phyloP scores from a whole-genome alignment of 53 echinoderm and acorn worm species.

The Astropecten irregularis region DNA sequence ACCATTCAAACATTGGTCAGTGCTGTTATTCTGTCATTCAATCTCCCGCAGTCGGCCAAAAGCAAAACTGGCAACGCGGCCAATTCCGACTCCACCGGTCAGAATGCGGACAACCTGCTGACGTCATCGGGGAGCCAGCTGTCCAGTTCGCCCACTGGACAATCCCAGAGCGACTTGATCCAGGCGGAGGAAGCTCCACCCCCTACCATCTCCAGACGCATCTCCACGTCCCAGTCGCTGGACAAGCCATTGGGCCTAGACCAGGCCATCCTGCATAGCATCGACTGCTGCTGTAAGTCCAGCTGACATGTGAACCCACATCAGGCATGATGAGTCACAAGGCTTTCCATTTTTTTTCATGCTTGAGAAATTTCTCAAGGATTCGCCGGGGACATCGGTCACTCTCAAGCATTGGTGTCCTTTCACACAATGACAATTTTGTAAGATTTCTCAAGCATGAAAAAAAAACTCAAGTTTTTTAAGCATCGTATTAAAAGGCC shows the following conservation, averaged over 20 bases:
- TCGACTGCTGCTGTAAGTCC: constrained; percentile 97
- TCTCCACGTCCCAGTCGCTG: constrained; percentile 82
- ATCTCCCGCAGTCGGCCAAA: constrained; percentile 61
- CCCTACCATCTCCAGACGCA: constrained; percentile 81
- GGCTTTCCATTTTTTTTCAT: no score
- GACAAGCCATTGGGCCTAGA: constrained; percentile 88
- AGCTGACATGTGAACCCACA: background rate
- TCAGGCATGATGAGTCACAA: no score
- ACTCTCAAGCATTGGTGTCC: no score
- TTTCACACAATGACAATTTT: no score
- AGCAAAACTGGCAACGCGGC: constrained; percentile 56
- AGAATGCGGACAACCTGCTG: constrained; percentile 41
- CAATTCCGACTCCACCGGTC: constrained; percentile 56
- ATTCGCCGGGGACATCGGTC: no score
- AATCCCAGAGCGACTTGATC: constrained; percentile 74
- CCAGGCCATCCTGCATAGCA: constrained; percentile 94
- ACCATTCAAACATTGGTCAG: no score
- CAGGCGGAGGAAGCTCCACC: constrained; percentile 86
- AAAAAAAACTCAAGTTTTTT: no score
- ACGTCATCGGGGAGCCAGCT: constrained; percentile 54
- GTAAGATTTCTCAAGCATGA: no score
- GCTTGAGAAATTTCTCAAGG: no score
- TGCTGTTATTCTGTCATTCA: background rate
- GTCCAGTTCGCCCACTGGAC: constrained; percentile 65
- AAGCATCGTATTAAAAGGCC: no score